phyloP scores from a whole-genome alignment of 64 coral and sea anemone genomes.

The Actinia equina region DNA sequence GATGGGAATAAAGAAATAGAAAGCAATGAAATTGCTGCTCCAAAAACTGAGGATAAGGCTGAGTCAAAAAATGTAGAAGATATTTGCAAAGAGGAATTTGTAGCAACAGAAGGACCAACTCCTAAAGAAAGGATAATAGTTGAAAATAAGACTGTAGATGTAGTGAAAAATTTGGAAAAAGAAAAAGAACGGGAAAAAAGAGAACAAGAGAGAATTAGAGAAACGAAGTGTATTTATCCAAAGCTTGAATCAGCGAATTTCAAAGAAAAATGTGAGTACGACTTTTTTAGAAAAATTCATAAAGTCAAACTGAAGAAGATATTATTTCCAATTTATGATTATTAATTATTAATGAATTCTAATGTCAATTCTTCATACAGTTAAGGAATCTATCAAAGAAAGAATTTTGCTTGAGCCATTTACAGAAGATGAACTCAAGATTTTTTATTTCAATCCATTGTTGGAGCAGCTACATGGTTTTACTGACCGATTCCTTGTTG shows the following conservation, averaged over 20 bases:
- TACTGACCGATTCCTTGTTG: conserved; percentile 83
- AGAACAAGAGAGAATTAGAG: neutral
- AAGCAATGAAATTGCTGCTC: neutral
- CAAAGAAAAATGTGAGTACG: neutral
- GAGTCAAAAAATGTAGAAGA: neutral
- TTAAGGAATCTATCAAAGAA: neutral
- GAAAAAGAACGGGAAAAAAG: conserved; percentile 9
- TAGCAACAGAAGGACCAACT: neutral
- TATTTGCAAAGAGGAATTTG: neutral
- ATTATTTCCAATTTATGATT: neutral
- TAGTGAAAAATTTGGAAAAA: neutral
- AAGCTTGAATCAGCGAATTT: conserved; percentile 9
- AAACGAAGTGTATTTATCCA: conserved; percentile 29
- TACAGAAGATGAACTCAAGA: conserved; percentile 76
- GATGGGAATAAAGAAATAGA: neutral
- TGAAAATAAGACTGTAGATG: neutral
- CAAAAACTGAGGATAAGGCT: neutral
- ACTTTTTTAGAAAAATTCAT: neutral
- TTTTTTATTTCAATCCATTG: conserved; percentile 89
- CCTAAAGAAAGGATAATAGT: neutral
- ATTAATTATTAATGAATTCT: neutral
- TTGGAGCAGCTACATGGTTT: conserved; percentile 79
- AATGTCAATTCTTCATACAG: neutral
- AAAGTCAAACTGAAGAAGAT: neutral
- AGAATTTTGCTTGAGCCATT: conserved; percentile 55